Evolutionary conservation across 30 jellyfish, hydroid and myxozoan genomes (phyloP).

Genomic region (Pseudorhiza aurosa): DNA sequence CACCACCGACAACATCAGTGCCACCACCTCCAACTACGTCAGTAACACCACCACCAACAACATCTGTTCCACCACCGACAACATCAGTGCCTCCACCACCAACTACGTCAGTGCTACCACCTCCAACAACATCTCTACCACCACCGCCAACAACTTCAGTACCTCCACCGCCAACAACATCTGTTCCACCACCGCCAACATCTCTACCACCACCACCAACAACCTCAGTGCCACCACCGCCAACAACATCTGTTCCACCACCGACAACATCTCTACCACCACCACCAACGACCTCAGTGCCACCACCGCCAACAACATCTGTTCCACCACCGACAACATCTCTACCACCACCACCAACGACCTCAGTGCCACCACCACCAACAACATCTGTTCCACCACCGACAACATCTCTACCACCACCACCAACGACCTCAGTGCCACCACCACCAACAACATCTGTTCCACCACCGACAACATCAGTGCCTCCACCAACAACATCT

Average conservation of each 20-base stretch:
- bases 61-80: not conserved
- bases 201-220: constrained; percentile 3
- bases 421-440: not conserved
- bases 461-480: not conserved
- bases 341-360: not conserved
- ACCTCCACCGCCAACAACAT: not conserved
- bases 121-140: not conserved
- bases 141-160: not conserved
- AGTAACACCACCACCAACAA: constrained; percentile 10
- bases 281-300: not conserved
- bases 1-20: not conserved
- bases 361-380: constrained; percentile 13
- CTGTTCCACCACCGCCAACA: constrained; percentile 2
- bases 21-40: constrained; percentile 9
- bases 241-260: not conserved
- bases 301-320: constrained; percentile 4
- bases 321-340: not conserved
- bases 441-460: not conserved
- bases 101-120: not conserved
- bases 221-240: not conserved
- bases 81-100: not conserved
- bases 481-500: not conserved
- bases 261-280: not conserved
- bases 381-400: not conserved
- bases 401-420: not conserved